phyloP scores from a whole-genome alignment of 2,797 vertebrate species.

The Acrossocheilus fasciatus region DNA sequence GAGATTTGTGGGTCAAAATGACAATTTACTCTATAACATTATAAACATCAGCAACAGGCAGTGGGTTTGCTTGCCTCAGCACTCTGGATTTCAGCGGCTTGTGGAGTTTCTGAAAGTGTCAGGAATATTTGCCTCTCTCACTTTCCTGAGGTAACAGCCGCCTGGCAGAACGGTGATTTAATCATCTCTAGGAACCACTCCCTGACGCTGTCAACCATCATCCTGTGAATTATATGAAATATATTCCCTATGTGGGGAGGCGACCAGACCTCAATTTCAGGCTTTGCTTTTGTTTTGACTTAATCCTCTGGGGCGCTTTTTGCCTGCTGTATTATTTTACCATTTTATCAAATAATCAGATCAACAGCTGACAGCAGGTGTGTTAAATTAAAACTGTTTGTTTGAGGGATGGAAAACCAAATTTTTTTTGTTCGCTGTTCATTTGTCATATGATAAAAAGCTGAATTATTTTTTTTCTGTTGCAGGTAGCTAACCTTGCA shows the following conservation, averaged over 20 bases:
- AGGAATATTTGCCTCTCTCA: slow-evolving; percentile 68
- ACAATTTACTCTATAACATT: slow-evolving; percentile 67
- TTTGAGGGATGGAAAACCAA: not conserved
- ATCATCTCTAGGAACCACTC: slow-evolving; percentile 60
- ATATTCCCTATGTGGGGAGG: slow-evolving; percentile 41
- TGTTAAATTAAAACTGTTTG: slow-evolving; percentile 34
- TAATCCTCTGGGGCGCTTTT: not conserved
- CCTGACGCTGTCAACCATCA: slow-evolving; percentile 55
- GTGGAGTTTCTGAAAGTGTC: slow-evolving; percentile 70
- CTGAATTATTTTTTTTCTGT: slow-evolving; percentile 52
- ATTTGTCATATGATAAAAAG: slow-evolving; percentile 60
- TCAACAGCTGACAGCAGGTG: slow-evolving; percentile 24
- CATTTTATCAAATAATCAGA: slow-evolving; percentile 70
- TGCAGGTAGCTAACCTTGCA: slow-evolving; percentile 96
- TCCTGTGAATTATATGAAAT: slow-evolving; percentile 61
- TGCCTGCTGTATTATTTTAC: slow-evolving; percentile 61
- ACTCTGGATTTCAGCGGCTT: slow-evolving; percentile 61
- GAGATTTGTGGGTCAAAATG: slow-evolving; percentile 71
- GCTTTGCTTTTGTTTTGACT: slow-evolving; percentile 59
- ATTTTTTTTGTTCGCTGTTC: not conserved
- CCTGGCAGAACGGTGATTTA: slow-evolving; percentile 69
- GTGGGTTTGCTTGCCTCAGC: slow-evolving; percentile 70
- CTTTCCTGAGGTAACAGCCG: slow-evolving; percentile 65
- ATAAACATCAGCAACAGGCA: slow-evolving; percentile 66
- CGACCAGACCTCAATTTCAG: slow-evolving; percentile 46